phyloP scores from a whole-genome alignment of 1,140 invertebrate species.

The Tetramorium simillimum region DNA sequence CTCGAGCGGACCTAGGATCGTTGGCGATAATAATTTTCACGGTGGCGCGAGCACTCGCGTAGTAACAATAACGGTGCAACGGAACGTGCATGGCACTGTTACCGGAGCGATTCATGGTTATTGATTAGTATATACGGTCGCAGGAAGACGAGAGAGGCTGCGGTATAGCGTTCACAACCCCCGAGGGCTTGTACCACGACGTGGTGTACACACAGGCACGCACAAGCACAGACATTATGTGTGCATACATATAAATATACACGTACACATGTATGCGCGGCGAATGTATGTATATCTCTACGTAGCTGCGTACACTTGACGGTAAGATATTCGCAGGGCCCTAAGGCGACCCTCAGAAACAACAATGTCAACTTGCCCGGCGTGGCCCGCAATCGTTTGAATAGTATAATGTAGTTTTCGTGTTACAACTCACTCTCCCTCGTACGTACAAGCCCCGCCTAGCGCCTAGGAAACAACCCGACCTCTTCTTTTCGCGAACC shows the following conservation, averaged over 20 bases:
- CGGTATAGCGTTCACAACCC: slow-evolving; percentile 78
- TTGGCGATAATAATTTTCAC: slow-evolving; percentile 75
- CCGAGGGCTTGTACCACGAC: slow-evolving; percentile 78
- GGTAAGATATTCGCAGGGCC: slow-evolving; percentile 82
- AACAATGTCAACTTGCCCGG: slow-evolving; percentile 84
- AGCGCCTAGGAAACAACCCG: slow-evolving; percentile 32
- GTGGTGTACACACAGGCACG: slow-evolving; percentile 56
- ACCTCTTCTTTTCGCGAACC: slow-evolving; percentile 14
- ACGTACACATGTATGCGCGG: background rate
- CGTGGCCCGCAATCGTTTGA: slow-evolving; percentile 80
- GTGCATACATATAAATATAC: slow-evolving; percentile 25
- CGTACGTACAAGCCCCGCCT: background rate
- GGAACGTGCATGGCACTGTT: slow-evolving; percentile 79
- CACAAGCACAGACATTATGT: background rate
- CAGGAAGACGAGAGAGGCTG: slow-evolving; percentile 72
- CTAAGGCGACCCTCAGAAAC: slow-evolving; percentile 81
- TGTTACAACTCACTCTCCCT: slow-evolving; percentile 71
- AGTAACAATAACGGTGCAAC: slow-evolving; percentile 77
- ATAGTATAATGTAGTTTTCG: slow-evolving; percentile 83
- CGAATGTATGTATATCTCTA: slow-evolving; percentile 17
- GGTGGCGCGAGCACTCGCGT: slow-evolving; percentile 64
- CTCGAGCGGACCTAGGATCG: slow-evolving; percentile 59
- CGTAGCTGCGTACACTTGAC: slow-evolving; percentile 64
- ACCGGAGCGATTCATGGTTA: slow-evolving; percentile 82
- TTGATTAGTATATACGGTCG: slow-evolving; percentile 80